Evolutionary conservation across 1,140 invertebrate species (phyloP).

Genomic region (Cyclargus thomasi): DNA sequence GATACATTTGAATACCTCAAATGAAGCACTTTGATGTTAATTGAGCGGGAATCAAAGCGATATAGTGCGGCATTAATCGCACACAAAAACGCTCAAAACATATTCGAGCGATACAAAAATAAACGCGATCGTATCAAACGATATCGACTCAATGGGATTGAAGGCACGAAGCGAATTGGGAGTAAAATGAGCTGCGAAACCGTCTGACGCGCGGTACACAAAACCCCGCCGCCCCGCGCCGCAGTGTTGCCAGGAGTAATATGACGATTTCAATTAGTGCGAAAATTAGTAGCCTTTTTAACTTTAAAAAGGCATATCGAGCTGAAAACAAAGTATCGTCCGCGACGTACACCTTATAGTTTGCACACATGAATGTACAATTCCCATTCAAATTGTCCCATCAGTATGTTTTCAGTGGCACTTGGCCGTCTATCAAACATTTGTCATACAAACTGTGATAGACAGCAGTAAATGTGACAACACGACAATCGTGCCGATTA

Average conservation of each 20-base stretch:
- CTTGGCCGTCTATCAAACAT: no score
- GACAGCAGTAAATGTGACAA: no score
- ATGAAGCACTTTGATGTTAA: background rate
- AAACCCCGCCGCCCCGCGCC: no score
- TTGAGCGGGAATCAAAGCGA: background rate
- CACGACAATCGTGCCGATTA: no score
- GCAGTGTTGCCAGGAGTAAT: background rate
- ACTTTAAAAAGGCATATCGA: background rate
- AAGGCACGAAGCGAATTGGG: background rate
- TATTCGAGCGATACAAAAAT: slow-evolving; percentile 1
- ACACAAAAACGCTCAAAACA: background rate
- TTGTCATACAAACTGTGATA: no score
- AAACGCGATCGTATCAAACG: background rate
- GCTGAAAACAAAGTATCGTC: no score
- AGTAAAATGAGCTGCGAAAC: background rate
- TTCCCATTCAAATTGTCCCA: no score
- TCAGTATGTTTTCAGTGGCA: no score
- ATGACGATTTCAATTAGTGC: background rate
- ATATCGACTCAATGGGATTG: background rate
- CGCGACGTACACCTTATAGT: no score
- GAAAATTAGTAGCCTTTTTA: background rate
- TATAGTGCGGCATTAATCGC: background rate
- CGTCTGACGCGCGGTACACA: background rate
- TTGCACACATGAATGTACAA: no score
- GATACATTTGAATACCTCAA: background rate